Evolutionary conservation across 1,140 invertebrate species (phyloP).

Genomic region (Periplaneta americana): DNA sequence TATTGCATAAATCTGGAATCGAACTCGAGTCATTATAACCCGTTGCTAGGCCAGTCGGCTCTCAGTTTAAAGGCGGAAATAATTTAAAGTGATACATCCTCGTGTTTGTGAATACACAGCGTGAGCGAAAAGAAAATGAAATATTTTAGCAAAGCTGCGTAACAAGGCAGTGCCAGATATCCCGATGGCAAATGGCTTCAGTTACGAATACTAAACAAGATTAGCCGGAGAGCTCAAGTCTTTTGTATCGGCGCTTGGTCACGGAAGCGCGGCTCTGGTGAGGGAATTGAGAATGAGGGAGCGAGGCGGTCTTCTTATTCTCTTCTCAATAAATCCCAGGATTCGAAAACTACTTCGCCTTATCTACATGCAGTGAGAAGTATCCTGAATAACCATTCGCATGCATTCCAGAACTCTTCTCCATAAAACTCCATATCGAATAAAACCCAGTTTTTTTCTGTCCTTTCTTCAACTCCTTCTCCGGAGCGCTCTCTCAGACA

Average conservation of each 20-base stretch:
- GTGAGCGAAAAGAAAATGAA: too few relatives aligned
- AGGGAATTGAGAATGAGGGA: neutral
- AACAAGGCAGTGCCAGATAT: neutral
- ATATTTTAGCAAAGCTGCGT: neutral
- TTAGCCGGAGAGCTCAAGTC: neutral
- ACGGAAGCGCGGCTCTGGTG: neutral
- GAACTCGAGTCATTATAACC: too few relatives aligned
- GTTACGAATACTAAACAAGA: neutral
- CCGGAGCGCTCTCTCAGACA: neutral
- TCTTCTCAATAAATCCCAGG: neutral
- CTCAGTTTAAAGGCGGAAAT: too few relatives aligned
- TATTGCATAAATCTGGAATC: too few relatives aligned
- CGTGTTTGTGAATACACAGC: too few relatives aligned
- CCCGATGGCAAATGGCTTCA: neutral
- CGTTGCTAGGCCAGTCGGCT: too few relatives aligned
- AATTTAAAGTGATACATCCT: too few relatives aligned
- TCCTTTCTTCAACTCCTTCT: neutral
- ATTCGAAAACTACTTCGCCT: constrained; percentile 4
- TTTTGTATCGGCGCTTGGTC: neutral
- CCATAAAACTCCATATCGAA: constrained; percentile 11
- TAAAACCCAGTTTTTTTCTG: neutral
- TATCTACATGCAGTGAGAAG: constrained; percentile 11
- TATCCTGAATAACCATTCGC: constrained; percentile 15
- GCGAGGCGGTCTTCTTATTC: neutral
- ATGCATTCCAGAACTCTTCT: neutral